Conservation (phyloP, 2,113 vertebrate species). For the Macaca mulatta region DNA sequence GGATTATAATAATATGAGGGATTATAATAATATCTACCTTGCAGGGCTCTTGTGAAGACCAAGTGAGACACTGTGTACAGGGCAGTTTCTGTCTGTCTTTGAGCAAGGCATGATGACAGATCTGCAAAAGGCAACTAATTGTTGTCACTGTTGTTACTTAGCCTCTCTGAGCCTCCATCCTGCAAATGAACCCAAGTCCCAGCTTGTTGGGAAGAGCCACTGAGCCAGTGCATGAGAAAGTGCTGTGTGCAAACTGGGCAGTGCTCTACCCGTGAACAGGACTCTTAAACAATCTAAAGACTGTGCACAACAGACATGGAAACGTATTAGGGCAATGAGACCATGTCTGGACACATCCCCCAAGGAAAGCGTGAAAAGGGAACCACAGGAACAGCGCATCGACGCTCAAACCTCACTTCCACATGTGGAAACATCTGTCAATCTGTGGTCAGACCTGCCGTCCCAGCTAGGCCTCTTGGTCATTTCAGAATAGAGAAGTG, state of each 20-base stretch:
- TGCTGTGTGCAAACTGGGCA: not conserved
- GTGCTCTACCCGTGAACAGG: no score
- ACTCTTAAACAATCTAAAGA: not conserved
- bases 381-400: not conserved
- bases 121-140: not conserved
- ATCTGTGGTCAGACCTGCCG: not conserved
- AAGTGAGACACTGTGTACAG: not conserved
- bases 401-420: conserved; percentile 24
- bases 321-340: not conserved
- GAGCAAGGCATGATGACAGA: not conserved
- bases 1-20: rapidly evolving
- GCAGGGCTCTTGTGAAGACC: not conserved
- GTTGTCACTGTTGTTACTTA: not conserved
- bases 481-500: conserved; percentile 54
- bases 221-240: not conserved
- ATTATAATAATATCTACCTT: not conserved
- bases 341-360: not conserved
- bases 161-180: not conserved
- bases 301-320: not conserved
- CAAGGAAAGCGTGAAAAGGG: not conserved
- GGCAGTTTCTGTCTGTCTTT: no score
- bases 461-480: not conserved
- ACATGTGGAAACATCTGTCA: conserved; percentile 57
- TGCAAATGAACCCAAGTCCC: not conserved
- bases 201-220: not conserved